phyloP scores from a whole-genome alignment of 2,113 vertebrate species.

The Haemorhous mexicanus region DNA sequence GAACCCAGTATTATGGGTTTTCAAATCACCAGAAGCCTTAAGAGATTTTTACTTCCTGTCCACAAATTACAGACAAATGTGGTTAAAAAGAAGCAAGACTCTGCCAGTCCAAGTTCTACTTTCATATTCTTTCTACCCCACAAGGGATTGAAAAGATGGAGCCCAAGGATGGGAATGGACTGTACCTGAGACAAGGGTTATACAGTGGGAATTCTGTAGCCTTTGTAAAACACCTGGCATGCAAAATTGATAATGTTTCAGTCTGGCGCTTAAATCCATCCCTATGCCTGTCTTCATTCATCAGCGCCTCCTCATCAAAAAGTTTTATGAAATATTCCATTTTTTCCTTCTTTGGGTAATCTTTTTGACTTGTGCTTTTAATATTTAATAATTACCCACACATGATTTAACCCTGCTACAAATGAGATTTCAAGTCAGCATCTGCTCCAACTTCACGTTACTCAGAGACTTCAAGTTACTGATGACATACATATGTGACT shows the following conservation, averaged over 20 bases:
- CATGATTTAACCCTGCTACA: slow-evolving; percentile 49
- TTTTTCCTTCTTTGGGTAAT: slow-evolving; percentile 57
- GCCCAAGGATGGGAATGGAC: neutral
- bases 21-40: neutral
- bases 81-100: neutral
- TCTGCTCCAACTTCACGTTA: slow-evolving; percentile 54
- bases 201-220: slow-evolving; percentile 24
- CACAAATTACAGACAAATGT: neutral
- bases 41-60: neutral
- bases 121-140: neutral
- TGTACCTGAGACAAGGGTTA: neutral
- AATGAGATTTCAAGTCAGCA: slow-evolving; percentile 63
- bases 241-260: slow-evolving; percentile 49
- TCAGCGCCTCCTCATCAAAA: slow-evolving; percentile 50
- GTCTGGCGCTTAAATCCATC: neutral
- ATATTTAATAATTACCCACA: slow-evolving; percentile 66
- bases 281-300: slow-evolving; percentile 58
- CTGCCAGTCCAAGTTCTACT: neutral
- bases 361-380: slow-evolving; percentile 63
- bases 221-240: slow-evolving; percentile 42
- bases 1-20: neutral
- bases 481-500: slow-evolving; percentile 51
- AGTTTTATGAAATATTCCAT: slow-evolving; percentile 54
- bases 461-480: slow-evolving; percentile 29
- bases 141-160: neutral